phyloP scores from a whole-genome alignment of 2,113 vertebrate genomes.

The Hippoglossus stenolepis region DNA sequence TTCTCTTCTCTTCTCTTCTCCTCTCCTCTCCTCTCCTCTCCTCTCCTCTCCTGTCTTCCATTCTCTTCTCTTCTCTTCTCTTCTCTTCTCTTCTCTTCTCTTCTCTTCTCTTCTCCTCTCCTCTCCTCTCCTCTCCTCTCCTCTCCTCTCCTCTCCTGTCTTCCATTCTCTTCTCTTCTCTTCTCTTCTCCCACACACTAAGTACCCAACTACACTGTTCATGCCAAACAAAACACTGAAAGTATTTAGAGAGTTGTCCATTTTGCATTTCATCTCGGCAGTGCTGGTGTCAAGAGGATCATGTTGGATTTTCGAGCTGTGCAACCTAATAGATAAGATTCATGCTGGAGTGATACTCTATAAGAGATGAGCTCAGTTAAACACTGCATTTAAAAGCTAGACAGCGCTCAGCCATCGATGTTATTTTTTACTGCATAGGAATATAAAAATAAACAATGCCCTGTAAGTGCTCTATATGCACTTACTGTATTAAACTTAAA shows the following conservation, averaged over 20 bases:
- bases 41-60: too few species aligned
- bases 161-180: neutral
- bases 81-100: conserved; percentile 11
- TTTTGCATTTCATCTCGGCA: conserved; percentile 38
- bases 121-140: too few species aligned
- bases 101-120: neutral
- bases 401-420: neutral
- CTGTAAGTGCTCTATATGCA: neutral
- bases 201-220: conserved; percentile 24
- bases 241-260: conserved; percentile 42
- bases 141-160: too few species aligned
- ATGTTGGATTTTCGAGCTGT: conserved; percentile 29
- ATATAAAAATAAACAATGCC: conserved; percentile 3
- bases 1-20: too few species aligned
- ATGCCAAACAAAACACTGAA: conserved; percentile 47
- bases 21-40: too few species aligned
- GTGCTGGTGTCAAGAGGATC: conserved; percentile 38
- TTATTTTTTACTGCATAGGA: neutral
- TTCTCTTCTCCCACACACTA: conserved; percentile 40
- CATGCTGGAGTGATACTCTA: conserved; percentile 4
- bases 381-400: conserved; percentile 4
- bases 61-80: conserved; percentile 20
- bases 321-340: conserved; percentile 17
- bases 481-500: too few species aligned
- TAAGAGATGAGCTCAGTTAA: conserved; percentile 8